Base-by-base conservation (phyloP, 2,888 invertebrate genomes). In the Baronia brevicornis region DNA sequence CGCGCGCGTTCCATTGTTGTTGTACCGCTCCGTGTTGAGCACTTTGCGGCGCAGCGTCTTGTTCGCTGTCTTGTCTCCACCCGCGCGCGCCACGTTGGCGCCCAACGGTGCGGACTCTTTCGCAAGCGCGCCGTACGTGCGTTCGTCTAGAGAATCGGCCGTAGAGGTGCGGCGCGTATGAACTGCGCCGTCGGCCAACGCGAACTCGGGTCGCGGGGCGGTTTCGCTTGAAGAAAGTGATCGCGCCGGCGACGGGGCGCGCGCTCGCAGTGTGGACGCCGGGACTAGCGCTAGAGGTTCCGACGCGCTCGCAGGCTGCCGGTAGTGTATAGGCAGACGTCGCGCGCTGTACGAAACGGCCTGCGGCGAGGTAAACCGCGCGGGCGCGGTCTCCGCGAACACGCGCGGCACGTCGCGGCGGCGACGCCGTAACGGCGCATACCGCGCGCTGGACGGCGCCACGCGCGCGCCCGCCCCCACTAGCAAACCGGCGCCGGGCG, bases 1-100 rank as follows among this genome's bases (percentile, higher is more conserved):
- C 43, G 77, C 74, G 61, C 32, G 62, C 63, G 54, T 78, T 35
- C 86, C 61, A 32, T 59, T 65, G 54, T 53, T 54, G 59, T 58
- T 55, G 58, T 45, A 58, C 36, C 65, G 33, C 59, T 59, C 66
- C 51, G 64, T 54, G 60, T 60, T 62, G 33, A 64, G 58, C 44
- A 66, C 46, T 34, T 46, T 45, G 36, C 46, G 49, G 33, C 40
- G 36, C 41, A 36, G 29, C 36, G 29, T 31, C 11, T 33, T 33
- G n/a, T 28, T 22, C 27, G 26, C 24, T 17, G 35, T 56, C 50
- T 70, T 58, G 44, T 60, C 33, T 0, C 56, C 52, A 46, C 45
- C 48, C 48, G 46, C 46, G 43, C 39, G 41, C 29, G 50, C 46
- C 44, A 43, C 59, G 39, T 58, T 53, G 26, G 48, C 38, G 45